Conservation (phyloP, 2,888 invertebrate species). For the Byasa hedistus region DNA sequence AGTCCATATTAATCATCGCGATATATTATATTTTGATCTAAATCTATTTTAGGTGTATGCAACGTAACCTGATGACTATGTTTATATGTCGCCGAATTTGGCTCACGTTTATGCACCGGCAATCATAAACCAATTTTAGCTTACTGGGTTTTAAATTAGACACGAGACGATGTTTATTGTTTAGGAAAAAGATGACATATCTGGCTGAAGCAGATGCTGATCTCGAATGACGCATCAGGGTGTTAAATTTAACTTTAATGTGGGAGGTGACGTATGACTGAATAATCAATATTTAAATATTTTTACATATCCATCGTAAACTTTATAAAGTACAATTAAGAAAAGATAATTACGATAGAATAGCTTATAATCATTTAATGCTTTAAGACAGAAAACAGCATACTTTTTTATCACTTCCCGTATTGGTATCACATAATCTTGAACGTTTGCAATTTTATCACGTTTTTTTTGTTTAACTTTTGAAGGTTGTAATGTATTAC, state of each 20-base stretch:
- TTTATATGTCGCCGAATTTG: conserved; percentile 24
- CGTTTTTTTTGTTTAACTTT: no score
- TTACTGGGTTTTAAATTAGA: not conserved
- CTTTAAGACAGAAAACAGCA: no score
- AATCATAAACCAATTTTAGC: conserved; percentile 14
- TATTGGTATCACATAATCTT: no score
- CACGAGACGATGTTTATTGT: conserved; percentile 1
- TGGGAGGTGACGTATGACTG: conserved; percentile 5
- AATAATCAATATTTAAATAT: conserved; percentile 14
- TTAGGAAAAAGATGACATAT: conserved; percentile 4
- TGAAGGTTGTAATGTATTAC: no score
- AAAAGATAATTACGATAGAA: no score
- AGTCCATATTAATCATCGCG: conserved; percentile 11
- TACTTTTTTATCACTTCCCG: no score
- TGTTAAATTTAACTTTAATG: conserved; percentile 15
- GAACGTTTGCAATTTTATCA: no score
- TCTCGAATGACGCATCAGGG: conserved; percentile 7
- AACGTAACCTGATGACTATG: conserved; percentile 25
- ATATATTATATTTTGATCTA: conserved; percentile 21
- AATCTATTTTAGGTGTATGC: conserved; percentile 21
- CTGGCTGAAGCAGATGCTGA: conserved; percentile 8
- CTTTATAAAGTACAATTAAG: no score
- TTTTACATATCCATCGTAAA: not conserved
- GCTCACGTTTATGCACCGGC: conserved; percentile 14
- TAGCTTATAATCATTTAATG: no score